phyloP scores from a whole-genome alignment of 2,888 invertebrate genomes.

The Yponomeuta plumbellus region DNA sequence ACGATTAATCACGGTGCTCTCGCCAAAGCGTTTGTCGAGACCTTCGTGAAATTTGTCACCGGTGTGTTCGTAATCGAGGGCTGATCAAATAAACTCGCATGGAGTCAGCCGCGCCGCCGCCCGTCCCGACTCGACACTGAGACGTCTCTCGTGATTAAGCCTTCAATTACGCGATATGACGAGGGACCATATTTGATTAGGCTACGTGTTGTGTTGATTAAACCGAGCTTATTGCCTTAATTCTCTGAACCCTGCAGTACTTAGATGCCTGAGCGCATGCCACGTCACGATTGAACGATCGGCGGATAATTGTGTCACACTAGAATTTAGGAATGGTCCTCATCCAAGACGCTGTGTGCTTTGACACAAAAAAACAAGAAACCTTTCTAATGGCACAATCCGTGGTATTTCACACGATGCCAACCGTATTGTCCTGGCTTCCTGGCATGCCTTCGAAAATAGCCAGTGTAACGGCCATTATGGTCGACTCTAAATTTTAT shows the following conservation, averaged over 20 bases:
- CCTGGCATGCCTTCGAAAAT: too few species aligned
- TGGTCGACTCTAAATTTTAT: background rate
- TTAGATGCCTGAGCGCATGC: slow-evolving; percentile 23
- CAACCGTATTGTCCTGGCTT: too few species aligned
- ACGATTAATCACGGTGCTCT: slow-evolving; percentile 15
- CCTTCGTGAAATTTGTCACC: slow-evolving; percentile 44
- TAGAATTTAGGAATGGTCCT: slow-evolving; percentile 38
- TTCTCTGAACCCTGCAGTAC: slow-evolving; percentile 55
- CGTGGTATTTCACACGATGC: too few species aligned
- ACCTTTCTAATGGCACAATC: too few species aligned
- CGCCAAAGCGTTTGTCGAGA: slow-evolving; percentile 22
- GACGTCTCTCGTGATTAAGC: slow-evolving; percentile 69
- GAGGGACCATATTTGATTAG: slow-evolving; percentile 74
- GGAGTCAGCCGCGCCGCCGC: slow-evolving; percentile 29
- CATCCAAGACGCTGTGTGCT: slow-evolving; percentile 14
- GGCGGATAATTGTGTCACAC: slow-evolving; percentile 31
- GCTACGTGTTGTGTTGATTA: slow-evolving; percentile 72
- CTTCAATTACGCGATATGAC: slow-evolving; percentile 72
- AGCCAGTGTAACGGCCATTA: background rate
- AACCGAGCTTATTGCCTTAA: slow-evolving; percentile 71
- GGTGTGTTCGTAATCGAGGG: slow-evolving; percentile 45
- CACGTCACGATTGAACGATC: slow-evolving; percentile 31
- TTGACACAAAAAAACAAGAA: too few species aligned
- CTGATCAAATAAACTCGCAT: slow-evolving; percentile 55
- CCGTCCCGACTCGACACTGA: slow-evolving; percentile 38